Conservation (phyloP, 2,888 invertebrate species). For the Drosophila robusta region DNA sequence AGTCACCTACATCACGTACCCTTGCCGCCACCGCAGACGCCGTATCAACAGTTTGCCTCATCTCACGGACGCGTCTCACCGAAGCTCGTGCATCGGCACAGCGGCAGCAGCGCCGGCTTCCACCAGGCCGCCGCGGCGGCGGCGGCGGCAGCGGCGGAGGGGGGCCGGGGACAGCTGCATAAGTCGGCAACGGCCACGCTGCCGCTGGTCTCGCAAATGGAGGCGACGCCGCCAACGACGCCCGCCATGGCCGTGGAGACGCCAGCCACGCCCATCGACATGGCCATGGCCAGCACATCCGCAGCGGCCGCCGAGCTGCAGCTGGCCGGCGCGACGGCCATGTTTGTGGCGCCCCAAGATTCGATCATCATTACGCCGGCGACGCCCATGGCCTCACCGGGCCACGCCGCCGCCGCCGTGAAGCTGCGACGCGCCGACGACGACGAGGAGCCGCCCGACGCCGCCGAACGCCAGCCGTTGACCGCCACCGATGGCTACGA, state of each 20-base stretch:
- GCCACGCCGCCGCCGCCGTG: slow-evolving; percentile 75
- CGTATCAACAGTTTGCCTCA: slow-evolving; percentile 73
- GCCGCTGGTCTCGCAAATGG: slow-evolving; percentile 84
- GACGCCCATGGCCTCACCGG: slow-evolving; percentile 85
- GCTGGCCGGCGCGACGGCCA: slow-evolving; percentile 57
- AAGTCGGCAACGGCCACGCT: slow-evolving; percentile 85
- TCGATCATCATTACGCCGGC: slow-evolving; percentile 85
- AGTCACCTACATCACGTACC: slow-evolving; percentile 57
- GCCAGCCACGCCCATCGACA: slow-evolving; percentile 54
- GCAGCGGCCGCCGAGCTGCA: slow-evolving; percentile 56
- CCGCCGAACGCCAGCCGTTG: slow-evolving; percentile 74
- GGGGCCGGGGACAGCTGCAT: slow-evolving; percentile 67
- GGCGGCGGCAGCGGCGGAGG: slow-evolving; percentile 10
- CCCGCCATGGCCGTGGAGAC: slow-evolving; percentile 77
- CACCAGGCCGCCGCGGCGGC: slow-evolving; percentile 63
- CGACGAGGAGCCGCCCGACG: slow-evolving; percentile 63
- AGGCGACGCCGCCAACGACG: slow-evolving; percentile 83
- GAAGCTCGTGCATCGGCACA: slow-evolving; percentile 83
- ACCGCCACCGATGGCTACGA: slow-evolving; percentile 65
- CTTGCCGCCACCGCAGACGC: slow-evolving; percentile 46
- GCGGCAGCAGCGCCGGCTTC: slow-evolving; percentile 82
- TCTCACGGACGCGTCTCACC: slow-evolving; percentile 81
- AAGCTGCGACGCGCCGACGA: slow-evolving; percentile 66
- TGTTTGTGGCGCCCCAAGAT: slow-evolving; percentile 79
- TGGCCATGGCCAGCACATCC: slow-evolving; percentile 66